A percentile compares a stretch with the other conserved stretches of the same genome.
Evolutionary conservation across 2,113 vertebrate genomes (phyloP).

Genomic region (Anser brachyrhynchus): DNA sequence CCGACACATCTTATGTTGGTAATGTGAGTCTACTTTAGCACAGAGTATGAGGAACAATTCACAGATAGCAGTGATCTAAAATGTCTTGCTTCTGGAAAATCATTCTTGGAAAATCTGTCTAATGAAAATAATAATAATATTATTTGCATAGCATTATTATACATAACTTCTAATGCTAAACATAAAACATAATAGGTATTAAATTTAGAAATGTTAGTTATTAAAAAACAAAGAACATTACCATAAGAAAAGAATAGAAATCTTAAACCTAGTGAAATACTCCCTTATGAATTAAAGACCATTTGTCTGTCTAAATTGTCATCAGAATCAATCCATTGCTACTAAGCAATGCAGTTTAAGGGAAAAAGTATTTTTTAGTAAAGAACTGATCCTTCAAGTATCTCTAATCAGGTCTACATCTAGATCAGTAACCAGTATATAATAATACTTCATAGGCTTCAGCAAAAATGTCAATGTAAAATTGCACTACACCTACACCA

Average conservation of each 20-base stretch:
- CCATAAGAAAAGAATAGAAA: background rate
- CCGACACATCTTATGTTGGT: background rate
- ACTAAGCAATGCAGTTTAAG: background rate
- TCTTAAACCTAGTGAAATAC: background rate
- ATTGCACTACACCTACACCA: slow-evolving; percentile 60
- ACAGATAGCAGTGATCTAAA: background rate
- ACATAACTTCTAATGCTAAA: background rate
- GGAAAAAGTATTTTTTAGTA: background rate
- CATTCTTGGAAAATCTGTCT: background rate
- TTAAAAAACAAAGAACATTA: background rate
- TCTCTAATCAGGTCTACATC: slow-evolving; percentile 21
- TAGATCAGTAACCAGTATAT: background rate
- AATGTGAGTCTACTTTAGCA: background rate
- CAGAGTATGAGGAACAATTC: background rate
- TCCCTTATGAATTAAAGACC: background rate
- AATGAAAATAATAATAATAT: background rate
- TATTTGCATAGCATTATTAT: background rate
- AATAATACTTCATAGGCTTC: slow-evolving; percentile 14
- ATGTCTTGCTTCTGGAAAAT: background rate
- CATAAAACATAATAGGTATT: background rate
- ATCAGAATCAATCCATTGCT: background rate
- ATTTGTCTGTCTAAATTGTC: background rate
- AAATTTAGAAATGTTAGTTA: background rate
- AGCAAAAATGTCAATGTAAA: slow-evolving; percentile 53
- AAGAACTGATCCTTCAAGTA: slow-evolving; percentile 4